Conservation (phyloP, 2,797 vertebrate genomes). For the Pyrocephalus nanus region DNA sequence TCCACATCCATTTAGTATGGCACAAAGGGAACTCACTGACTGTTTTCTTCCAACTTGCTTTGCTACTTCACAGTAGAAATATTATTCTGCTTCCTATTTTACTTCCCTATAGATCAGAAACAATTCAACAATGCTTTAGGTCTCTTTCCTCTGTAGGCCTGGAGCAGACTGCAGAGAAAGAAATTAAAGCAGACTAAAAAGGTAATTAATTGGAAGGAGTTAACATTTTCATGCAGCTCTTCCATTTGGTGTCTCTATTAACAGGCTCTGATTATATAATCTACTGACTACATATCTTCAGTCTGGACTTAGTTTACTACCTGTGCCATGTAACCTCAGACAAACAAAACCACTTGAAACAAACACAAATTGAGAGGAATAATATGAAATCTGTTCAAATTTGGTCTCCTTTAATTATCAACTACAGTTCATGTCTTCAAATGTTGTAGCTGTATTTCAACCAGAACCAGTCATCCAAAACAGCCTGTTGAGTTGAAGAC, state of each 20-base stretch:
- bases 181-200: conserved; percentile 3
- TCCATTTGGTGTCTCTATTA: conserved; percentile 49
- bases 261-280: conserved; percentile 60
- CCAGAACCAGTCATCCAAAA: conserved; percentile 18
- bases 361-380: conserved; percentile 69
- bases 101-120: conserved; percentile 6
- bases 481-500: neutral
- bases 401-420: conserved; percentile 65
- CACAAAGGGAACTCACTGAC: neutral
- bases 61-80: conserved; percentile 15
- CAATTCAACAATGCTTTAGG: neutral
- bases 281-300: conserved; percentile 51
- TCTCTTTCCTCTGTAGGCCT: neutral
- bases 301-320: conserved; percentile 67
- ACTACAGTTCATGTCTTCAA: conserved; percentile 57
- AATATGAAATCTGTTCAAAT: conserved; percentile 68
- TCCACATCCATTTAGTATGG: neutral
- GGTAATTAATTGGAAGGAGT: conserved; percentile 3
- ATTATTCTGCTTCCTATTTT: conserved; percentile 8
- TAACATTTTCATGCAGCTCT: conserved; percentile 53
- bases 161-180: neutral
- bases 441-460: conserved; percentile 55
- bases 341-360: conserved; percentile 73
- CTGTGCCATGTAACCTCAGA: conserved; percentile 61
- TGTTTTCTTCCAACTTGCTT: neutral